phyloP scores from a whole-genome alignment of 1,140 invertebrate genomes.

The Arctopsyche grandis region DNA sequence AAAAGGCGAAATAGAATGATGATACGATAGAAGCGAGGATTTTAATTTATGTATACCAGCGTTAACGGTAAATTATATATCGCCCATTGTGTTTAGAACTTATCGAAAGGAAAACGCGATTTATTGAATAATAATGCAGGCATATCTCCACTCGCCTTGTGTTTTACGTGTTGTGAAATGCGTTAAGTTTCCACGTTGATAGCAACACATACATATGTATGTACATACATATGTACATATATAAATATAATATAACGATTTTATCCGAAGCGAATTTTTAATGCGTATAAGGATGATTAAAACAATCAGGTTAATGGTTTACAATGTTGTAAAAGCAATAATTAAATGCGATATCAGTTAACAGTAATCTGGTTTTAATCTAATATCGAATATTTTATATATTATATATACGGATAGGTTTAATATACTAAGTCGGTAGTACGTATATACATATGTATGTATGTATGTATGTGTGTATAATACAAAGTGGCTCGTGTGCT shows the following conservation, averaged over 20 bases:
- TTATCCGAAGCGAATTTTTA: background rate
- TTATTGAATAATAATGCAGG: constrained; percentile 18
- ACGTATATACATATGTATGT: background rate
- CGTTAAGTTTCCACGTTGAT: background rate
- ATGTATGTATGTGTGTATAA: background rate
- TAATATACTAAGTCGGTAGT: background rate
- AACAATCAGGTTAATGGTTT: constrained; percentile 17
- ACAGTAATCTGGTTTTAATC: constrained; percentile 17
- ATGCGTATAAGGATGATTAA: constrained; percentile 15
- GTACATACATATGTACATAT: too few species aligned
- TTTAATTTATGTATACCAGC: constrained; percentile 2
- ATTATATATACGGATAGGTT: background rate
- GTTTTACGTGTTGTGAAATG: background rate
- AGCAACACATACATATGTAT: too few species aligned
- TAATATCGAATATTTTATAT: background rate
- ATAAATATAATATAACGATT: too few species aligned
- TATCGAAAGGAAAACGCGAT: constrained; percentile 13
- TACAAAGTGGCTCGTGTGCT: background rate
- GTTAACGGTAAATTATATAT: constrained; percentile 22
- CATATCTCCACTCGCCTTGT: background rate
- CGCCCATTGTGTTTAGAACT: constrained; percentile 25
- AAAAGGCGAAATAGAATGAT: too few species aligned
- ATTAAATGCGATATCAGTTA: constrained; percentile 10
- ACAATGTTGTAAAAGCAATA: constrained; percentile 23
- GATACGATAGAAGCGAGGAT: too few species aligned